Evolutionary conservation across 2,113 vertebrate genomes (phyloP).

Genomic region (Monopterus albus): DNA sequence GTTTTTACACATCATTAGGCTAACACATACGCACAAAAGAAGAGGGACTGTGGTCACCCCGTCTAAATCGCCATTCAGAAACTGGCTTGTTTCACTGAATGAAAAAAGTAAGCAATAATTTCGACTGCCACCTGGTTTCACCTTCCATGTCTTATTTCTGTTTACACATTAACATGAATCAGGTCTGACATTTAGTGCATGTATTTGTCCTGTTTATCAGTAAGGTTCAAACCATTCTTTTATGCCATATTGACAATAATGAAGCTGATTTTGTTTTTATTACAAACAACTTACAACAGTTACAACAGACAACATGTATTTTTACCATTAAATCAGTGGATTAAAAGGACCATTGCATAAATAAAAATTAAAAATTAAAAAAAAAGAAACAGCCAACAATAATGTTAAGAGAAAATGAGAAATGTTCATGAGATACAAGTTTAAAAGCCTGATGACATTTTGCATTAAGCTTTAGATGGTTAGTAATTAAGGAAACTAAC

Average conservation of each 20-base stretch:
- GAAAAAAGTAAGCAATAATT: slow-evolving; percentile 1
- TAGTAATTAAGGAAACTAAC: too few species aligned
- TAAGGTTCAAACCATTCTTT: not conserved
- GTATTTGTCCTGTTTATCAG: not conserved
- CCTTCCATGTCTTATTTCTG: not conserved
- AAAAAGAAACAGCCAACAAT: too few species aligned
- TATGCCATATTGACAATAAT: not conserved
- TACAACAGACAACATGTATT: not conserved
- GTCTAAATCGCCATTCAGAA: slow-evolving; percentile 15
- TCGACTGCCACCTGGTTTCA: slow-evolving; percentile 21
- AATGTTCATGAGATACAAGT: not conserved
- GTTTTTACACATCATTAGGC: slow-evolving; percentile 56
- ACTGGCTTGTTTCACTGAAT: not conserved
- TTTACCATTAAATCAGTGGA: not conserved
- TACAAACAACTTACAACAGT: too few species aligned
- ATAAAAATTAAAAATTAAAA: too few species aligned
- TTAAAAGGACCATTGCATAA: too few species aligned
- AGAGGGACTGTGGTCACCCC: not conserved
- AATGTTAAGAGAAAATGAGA: too few species aligned
- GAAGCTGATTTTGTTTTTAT: not conserved
- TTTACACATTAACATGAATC: not conserved
- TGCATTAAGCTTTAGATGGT: too few species aligned
- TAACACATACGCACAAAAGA: slow-evolving; percentile 33
- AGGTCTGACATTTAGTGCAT: not conserved
- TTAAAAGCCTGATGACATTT: too few species aligned